Base-by-base conservation (phyloP, 2,888 invertebrate genomes). In the Synanthedon formicaeformis region DNA sequence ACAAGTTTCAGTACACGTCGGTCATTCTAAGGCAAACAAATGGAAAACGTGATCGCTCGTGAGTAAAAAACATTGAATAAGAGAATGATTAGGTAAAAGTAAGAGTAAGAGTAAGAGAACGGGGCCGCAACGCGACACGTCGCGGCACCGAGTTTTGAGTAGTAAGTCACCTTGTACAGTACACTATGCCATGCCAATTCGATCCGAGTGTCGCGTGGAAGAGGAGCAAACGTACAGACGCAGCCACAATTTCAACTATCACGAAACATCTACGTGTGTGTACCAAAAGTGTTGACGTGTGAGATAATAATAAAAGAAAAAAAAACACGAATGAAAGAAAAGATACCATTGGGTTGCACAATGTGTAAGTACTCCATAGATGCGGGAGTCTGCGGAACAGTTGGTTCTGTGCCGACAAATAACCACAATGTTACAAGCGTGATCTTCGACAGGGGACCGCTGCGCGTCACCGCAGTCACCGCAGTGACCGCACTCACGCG, bases 91-190 rank as follows among this genome's bases (percentile, higher is more conserved):
- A 63, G 48, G 34, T 34, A 34, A 34, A 8, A 34, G 34, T 23
- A 23, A 5, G 23, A 23, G 23, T 23, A 10, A 10, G 34, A 10
- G 10, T 10, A 2, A 10, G 34, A 34, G 34, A 34, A 10, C 34
- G 34, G 34, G 8, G 27, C 27, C 27, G 27, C 27, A 23, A 23
- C 23, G 23, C 23, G 23, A 23, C 23, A 23, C 23, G 23, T 23
- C 27, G 27, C 6, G 27, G 34, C 34, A 34, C 34, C 34, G 34
- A 89, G 90, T 90, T 91, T 91, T 90, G 90, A 90, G 91, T 91
- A 91, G 91, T 91, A 91, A 90, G 91, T 91, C 91, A 91, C 91
- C 91, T 89, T 88, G 34, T 34, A 34, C 34, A 34, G 10, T 34
- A 34, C 34, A 34, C 10, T 34, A 34, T 34, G 34, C 34, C 34